Evolutionary conservation across 2,113 vertebrate species (phyloP), one percentile per base, ranked within the genome.

Genomic region (Edolisoma coerulescens): DNA sequence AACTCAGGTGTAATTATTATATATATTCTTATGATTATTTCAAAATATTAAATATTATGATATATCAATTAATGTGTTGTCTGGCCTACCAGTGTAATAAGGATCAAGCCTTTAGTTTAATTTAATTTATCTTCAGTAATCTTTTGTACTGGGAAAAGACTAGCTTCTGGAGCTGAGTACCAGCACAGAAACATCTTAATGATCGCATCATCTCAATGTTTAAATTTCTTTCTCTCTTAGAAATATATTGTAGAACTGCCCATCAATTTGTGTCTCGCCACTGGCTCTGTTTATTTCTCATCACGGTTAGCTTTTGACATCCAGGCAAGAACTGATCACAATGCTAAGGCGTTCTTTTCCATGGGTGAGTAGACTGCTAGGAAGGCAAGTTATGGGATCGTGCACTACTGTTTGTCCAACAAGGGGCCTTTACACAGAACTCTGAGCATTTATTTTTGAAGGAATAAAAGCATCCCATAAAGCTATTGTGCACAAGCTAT

Each of bases 1-100:
- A 98, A 98, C 98, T 98, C 98, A 98, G 98, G 98, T 98, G 98
- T 98, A 98, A 97, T 97, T 98, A 98, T 97, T 97, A 97, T 98
- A 97, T 98, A 97, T 98, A 95, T 98, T 98, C 96, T 98, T 98
- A 97, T 24, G 76, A 96, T 97, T 84, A 97, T 97, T 98, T 97
- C 97, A 97, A 97, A 97, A 97, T 97, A 97, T 97, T 97, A 97
- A 98, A 96, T 98, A 95, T 94, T 96, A 95, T 96, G 94, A 96
- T 98, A 47, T 95, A 96, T 97, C 93, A 83, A 52, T 96, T 95
- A 96, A 89, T 97, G 95, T 97, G 96, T 97, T 97, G 94, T 97
- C 96, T 96, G 97, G 97, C 96, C 88, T 97, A 98, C 97, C 96
- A 95, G 91, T 96, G 96, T 98, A 95, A 97, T 97, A 97, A 97